Evolutionary conservation across 2,888 invertebrate species (phyloP), one percentile per base, ranked within the genome.

Genomic region (Hanleya hanleyi): DNA sequence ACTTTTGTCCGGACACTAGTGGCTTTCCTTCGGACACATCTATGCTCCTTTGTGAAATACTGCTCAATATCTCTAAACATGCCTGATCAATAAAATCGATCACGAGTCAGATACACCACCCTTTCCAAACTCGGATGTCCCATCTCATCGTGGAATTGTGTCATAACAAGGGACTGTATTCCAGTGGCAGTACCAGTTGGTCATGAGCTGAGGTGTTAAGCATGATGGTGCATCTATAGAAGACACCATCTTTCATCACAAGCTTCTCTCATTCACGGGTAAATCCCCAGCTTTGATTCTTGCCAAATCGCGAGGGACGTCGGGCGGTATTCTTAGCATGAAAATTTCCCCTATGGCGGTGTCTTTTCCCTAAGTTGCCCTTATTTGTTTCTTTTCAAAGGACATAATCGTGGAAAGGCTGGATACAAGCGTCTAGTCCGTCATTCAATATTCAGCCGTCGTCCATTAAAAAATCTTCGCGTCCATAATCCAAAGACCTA

Each of bases 101-200:
- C 66, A 7, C 73, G 29, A 18, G 70, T 67, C 22, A 69, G 41
- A 22, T 49, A 32, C 1, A 73, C 6, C 12, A 37, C 66, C 36
- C 70, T 62, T 18, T 73, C 69, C 2, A 66, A 32, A 26, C 69
- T 66, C n/a, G 70, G 67, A 32, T 69, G 73, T 41, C 73, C 73
- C 66, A 73, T 73, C 7, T 73, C 67, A 35, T 73, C 51, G 37
- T 73, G 70, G 2, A 73, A 35, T 62, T 67, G 68, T 26, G 33
- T 29, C 47, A 67, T 9, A 0, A 67, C 47, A 1, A 36, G 22
- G 29, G 6, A 3, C n/a, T 41, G 36, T 67, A 72, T 29, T 47
- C 41, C 47, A 9, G 4, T 1, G 72, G 68, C n/a, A 72, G 29
- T 3, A 72, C 61, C 15, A 72, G 36, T 32, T 68, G 72, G 33